Percentiles rank a stretch among this genome's conserved stretches.
Conservation (phyloP, 2,888 invertebrate genomes). For the Ectemnius continuus region DNA sequence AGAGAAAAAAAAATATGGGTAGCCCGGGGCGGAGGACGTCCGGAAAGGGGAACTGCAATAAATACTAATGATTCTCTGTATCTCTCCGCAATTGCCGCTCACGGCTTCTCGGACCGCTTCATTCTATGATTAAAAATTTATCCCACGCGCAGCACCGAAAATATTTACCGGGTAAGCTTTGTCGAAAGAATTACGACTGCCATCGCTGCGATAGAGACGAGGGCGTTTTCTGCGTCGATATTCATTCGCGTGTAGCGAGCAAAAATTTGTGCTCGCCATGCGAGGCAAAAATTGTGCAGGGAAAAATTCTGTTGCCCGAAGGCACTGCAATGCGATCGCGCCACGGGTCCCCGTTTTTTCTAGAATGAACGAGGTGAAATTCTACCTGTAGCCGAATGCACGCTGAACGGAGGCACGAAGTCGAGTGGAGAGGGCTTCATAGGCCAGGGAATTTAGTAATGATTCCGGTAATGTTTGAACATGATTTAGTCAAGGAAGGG, state of each 20-base stretch:
- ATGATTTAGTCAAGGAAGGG: slow-evolving; percentile 33
- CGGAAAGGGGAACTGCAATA: not conserved
- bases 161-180: too few relatives aligned
- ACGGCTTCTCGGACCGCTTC: too few relatives aligned
- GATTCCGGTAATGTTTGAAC: slow-evolving; percentile 5
- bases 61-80: not conserved
- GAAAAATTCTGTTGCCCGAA: not conserved
- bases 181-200: too few relatives aligned
- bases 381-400: slow-evolving; percentile 37
- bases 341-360: not conserved
- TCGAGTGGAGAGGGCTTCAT: slow-evolving; percentile 26
- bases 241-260: not conserved
- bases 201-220: not conserved
- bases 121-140: too few relatives aligned
- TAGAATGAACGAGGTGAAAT: slow-evolving; percentile 15
- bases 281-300: not conserved
- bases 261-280: not conserved
- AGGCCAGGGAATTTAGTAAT: slow-evolving; percentile 29
- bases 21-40: not conserved
- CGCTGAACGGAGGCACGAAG: slow-evolving; percentile 23
- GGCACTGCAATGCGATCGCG: not conserved
- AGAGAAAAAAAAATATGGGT: slow-evolving; percentile 27
- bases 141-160: too few relatives aligned
- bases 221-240: not conserved
- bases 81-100: too few relatives aligned